Conservation (phyloP, 23 tunicate genomes). For the Ciona savignyi region DNA sequence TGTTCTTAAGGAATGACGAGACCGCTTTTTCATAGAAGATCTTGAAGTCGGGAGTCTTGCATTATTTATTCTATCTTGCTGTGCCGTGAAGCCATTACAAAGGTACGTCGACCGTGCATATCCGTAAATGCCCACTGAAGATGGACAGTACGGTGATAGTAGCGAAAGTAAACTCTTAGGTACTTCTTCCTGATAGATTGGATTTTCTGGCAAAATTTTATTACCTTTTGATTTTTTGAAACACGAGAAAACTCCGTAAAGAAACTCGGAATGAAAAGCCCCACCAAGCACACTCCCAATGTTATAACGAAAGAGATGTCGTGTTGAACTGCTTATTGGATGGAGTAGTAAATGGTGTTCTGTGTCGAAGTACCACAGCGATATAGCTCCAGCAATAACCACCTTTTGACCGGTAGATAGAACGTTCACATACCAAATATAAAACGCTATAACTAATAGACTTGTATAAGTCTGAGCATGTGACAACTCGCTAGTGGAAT, state of each 20-base stretch:
- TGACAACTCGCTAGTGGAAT: not conserved
- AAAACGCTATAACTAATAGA: not conserved
- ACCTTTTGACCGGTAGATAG: constrained; percentile 26
- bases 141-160: constrained; percentile 30
- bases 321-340: constrained; percentile 33
- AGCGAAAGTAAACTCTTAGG: not conserved
- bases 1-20: not conserved
- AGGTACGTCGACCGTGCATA: constrained; percentile 19
- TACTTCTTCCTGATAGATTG: not conserved
- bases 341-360: constrained; percentile 6
- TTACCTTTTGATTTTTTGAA: not conserved
- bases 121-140: constrained; percentile 67
- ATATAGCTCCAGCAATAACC: constrained; percentile 44
- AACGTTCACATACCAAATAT: constrained; percentile 33
- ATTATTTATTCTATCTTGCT: no score
- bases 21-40: not conserved
- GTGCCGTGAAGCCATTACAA: not conserved
- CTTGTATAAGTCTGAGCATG: not conserved
- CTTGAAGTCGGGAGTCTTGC: not conserved
- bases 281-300: constrained; percentile 52
- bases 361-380: constrained; percentile 61
- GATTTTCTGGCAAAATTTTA: not conserved
- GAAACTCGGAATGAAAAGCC: constrained; percentile 15
- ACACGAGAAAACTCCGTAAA: not conserved
- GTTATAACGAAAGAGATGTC: constrained; percentile 16